Evolutionary conservation across 1,140 invertebrate species (phyloP), one percentile per base, ranked within the genome.

Genomic region (Cotesia glomerata): DNA sequence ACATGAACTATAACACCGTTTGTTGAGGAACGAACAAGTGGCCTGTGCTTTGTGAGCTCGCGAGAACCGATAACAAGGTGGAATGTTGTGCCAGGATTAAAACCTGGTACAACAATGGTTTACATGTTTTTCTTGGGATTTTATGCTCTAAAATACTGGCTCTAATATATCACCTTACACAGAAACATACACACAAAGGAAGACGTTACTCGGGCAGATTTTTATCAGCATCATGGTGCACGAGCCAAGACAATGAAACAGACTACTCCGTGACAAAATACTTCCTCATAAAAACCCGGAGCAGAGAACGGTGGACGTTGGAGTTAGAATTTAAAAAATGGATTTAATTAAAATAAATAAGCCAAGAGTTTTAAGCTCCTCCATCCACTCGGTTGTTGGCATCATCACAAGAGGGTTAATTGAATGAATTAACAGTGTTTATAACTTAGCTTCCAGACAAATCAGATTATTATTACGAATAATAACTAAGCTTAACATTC

Each of bases 211-310:
- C 5, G 32, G 32, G 59, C 11, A 61, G 59, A 61, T 61, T 61
- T 61, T 61, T 61, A 61, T 61, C 59, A 4, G 59, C n/a, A 18
- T 32, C 32, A 32, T 61, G 18, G 18, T 61, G 32, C 32, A 61
- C 59, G 59, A 61, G 18, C 59, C 59, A 32, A 61, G 59, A 61
- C 59, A 32, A 61, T 61, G 59, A 32, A 32, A 61, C n/a, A 61
- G 16, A 26, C 59, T 32, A 61, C 16, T 7, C 16, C 11, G 59
- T 26, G 59, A 61, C 16, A 61, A 61, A 61, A 61, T 61, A 26
- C 18, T 56, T 56, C 52, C 52, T 56, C n/a, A 18, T 56, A 56
- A 56, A 56, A 18, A 56, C 5, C 9, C n/a, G 5, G n/a, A 56
- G 13, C 4, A 18, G n/a, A 7, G n/a, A 18, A 56, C 9, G n/a